Conservation (phyloP, 2,797 vertebrate species). For the Channallabes apus region DNA sequence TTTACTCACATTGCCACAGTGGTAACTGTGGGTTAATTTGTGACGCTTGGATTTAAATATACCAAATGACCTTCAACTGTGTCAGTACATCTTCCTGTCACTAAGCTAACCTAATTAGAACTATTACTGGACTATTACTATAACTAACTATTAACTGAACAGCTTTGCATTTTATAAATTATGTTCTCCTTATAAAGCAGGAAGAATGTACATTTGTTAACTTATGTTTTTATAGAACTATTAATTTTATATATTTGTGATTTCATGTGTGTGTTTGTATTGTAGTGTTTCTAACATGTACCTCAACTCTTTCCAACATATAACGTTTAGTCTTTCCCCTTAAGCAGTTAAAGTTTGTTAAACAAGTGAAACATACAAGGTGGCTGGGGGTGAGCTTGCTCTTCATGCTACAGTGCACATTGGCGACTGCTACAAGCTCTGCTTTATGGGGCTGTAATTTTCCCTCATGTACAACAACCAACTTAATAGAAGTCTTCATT, state of each 20-base stretch:
- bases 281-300: neutral
- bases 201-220: neutral
- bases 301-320: neutral
- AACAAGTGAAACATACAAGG: conserved; percentile 66
- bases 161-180: conserved; percentile 51
- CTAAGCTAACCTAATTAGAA: conserved; percentile 44
- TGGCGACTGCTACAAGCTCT: conserved; percentile 74
- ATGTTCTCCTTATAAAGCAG: conserved; percentile 19
- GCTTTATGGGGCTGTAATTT: conserved; percentile 79
- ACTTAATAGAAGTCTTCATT: conserved; percentile 85
- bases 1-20: neutral
- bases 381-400: conserved; percentile 67
- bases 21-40: conserved; percentile 28
- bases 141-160: conserved; percentile 53
- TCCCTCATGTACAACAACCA: conserved; percentile 80
- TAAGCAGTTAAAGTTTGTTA: conserved; percentile 60
- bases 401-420: conserved; percentile 79
- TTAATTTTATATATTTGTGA: neutral
- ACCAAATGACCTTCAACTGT: conserved; percentile 33
- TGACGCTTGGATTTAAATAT: conserved; percentile 34
- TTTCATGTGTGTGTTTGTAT: neutral
- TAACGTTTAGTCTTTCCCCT: conserved; percentile 39
- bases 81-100: conserved; percentile 39
- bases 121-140: conserved; percentile 40
- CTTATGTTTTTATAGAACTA: neutral